Conservation (phyloP, 1,140 invertebrate species). For the Yoshiicerus persimilis region DNA sequence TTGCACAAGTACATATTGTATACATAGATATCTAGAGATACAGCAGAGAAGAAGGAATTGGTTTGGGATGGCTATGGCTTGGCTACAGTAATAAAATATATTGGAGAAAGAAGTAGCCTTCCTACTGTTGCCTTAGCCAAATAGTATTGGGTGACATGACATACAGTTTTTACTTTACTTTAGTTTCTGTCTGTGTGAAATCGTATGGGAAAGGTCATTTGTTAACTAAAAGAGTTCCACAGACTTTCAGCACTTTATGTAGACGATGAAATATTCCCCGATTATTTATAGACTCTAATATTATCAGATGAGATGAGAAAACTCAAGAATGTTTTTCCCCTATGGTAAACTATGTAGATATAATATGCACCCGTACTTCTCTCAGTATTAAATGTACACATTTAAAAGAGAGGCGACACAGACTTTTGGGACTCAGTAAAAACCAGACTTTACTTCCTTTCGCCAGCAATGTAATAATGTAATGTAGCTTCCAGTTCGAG, state of each 20-base stretch:
- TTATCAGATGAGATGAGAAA: constrained; percentile 7
- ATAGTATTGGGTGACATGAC: neutral
- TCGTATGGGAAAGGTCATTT: constrained; percentile 17
- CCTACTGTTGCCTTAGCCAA: neutral
- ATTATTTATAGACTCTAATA: constrained; percentile 6
- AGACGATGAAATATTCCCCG: neutral
- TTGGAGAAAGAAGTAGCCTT: neutral
- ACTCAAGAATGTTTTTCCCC: neutral
- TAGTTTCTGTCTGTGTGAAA: neutral
- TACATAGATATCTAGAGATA: neutral
- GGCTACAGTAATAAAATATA: neutral
- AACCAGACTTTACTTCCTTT: neutral
- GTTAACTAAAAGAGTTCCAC: neutral
- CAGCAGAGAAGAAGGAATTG: neutral
- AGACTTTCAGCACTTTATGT: constrained; percentile 15
- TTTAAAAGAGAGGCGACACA: neutral
- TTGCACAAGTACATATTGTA: too few species aligned
- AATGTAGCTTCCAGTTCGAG: too few species aligned
- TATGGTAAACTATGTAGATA: neutral
- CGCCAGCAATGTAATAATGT: neutral
- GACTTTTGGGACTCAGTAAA: neutral
- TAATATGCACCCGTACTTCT: too few species aligned
- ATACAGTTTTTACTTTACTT: neutral
- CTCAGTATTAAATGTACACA: neutral
- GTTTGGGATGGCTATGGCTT: neutral